phyloP scores from a whole-genome alignment of 2,113 vertebrate species.

The Siphamia tubifer region DNA sequence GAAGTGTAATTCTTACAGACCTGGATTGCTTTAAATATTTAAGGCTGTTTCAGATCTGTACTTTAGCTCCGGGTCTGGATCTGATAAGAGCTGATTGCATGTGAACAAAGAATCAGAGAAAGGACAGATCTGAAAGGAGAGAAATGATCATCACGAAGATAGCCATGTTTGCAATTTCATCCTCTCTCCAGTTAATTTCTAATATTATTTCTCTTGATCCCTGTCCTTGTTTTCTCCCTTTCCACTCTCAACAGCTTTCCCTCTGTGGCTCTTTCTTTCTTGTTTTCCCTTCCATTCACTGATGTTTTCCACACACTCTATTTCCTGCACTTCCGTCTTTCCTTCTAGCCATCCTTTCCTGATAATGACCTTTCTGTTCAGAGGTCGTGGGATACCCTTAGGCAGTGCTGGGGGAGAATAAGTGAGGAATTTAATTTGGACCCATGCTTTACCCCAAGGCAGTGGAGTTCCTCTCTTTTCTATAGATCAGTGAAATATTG shows the following conservation, averaged over 20 bases:
- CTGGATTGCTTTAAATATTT: slow-evolving; percentile 34
- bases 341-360: background rate
- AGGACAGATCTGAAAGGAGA: slow-evolving; percentile 28
- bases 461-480: slow-evolving; percentile 32
- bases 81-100: slow-evolving; percentile 49
- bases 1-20: slow-evolving; percentile 24
- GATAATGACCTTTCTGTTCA: slow-evolving; percentile 36
- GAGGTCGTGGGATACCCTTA: slow-evolving; percentile 46
- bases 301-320: background rate
- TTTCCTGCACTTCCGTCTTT: background rate
- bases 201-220: background rate
- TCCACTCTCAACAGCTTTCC: no score
- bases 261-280: background rate
- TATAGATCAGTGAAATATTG: slow-evolving; percentile 49
- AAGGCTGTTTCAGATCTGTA: slow-evolving; percentile 13
- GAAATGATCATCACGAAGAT: slow-evolving; percentile 26
- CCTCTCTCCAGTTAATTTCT: background rate
- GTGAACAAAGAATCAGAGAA: slow-evolving; percentile 33
- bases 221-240: background rate
- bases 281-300: background rate
- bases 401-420: slow-evolving; percentile 34
- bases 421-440: slow-evolving; percentile 56
- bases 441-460: slow-evolving; percentile 45
- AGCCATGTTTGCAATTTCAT: slow-evolving; percentile 27
- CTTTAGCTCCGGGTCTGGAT: slow-evolving; percentile 35